Conservation (phyloP, 2,888 invertebrate genomes). For the Mactromeris polynyma region DNA sequence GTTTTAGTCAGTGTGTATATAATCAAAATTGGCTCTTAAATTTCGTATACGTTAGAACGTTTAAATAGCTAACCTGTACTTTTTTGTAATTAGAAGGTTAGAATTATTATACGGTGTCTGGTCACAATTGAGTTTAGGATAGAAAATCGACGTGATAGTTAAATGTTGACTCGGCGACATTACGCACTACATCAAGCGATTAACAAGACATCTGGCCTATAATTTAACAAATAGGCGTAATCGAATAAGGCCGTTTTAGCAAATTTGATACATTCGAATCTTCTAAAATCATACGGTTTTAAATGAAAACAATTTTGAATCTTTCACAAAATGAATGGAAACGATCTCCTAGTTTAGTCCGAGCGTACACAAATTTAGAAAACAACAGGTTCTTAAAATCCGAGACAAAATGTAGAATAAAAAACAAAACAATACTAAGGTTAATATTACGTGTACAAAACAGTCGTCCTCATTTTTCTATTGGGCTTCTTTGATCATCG, state of each 20-base stretch:
- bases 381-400: neutral
- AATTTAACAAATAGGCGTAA: slow-evolving; percentile 49
- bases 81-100: slow-evolving; percentile 65
- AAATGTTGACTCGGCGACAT: slow-evolving; percentile 34
- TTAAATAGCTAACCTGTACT: slow-evolving; percentile 26
- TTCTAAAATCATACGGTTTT: slow-evolving; percentile 23
- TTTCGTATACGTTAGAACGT: neutral
- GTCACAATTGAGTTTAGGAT: slow-evolving; percentile 34
- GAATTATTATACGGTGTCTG: slow-evolving; percentile 52
- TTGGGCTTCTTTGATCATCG: too few relatives aligned
- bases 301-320: slow-evolving; percentile 23
- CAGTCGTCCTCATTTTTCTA: too few relatives aligned
- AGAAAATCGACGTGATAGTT: slow-evolving; percentile 31
- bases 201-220: slow-evolving; percentile 50
- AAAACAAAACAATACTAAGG: neutral
- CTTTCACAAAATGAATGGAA: slow-evolving; percentile 6
- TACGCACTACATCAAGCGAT: slow-evolving; percentile 48
- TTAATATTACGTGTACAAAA: too few relatives aligned
- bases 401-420: neutral
- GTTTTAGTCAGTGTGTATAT: neutral
- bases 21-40: neutral
- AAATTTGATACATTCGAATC: slow-evolving; percentile 26
- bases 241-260: slow-evolving; percentile 30
- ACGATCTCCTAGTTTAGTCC: neutral
- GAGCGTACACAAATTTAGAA: neutral